These are phyloP conservation scores for Mystacornis crossleyi DNA, from an alignment of 2,113 vertebrate species.

Conservation along the genomic window DNA sequence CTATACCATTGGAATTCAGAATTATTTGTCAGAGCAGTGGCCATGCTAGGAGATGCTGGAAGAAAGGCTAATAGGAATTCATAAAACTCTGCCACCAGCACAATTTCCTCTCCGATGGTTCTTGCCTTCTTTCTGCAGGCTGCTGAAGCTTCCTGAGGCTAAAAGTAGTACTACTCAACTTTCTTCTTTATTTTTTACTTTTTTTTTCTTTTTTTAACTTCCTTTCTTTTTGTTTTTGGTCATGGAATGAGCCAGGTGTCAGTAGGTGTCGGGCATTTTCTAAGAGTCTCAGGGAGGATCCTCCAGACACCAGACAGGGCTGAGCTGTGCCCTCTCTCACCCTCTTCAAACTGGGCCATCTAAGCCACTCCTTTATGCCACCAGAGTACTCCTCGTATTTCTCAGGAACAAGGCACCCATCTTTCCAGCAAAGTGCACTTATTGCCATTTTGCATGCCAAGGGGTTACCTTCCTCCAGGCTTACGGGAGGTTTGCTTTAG, in stretches of 20 bases:
- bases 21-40: background rate
- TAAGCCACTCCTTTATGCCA: background rate
- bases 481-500: background rate
- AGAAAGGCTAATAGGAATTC: background rate
- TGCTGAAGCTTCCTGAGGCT: background rate
- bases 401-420: background rate
- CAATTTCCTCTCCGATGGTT: background rate
- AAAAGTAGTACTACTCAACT: background rate
- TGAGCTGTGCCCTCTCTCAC: background rate
- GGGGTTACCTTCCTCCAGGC: background rate
- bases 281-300: background rate
- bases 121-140: background rate
- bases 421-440: background rate
- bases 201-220: no score
- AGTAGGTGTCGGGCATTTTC: background rate
- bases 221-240: background rate
- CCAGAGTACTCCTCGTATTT: background rate
- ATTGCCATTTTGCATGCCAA: background rate
- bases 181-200: rapidly evolving
- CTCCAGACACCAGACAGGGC: background rate
- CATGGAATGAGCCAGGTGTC: background rate
- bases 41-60: background rate
- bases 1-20: background rate
- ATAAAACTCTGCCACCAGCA: background rate
- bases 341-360: background rate